These are phyloP conservation scores for Prochilodus magdalenae DNA, from an alignment of 2,113 vertebrate species.

Conservation along the genomic window DNA sequence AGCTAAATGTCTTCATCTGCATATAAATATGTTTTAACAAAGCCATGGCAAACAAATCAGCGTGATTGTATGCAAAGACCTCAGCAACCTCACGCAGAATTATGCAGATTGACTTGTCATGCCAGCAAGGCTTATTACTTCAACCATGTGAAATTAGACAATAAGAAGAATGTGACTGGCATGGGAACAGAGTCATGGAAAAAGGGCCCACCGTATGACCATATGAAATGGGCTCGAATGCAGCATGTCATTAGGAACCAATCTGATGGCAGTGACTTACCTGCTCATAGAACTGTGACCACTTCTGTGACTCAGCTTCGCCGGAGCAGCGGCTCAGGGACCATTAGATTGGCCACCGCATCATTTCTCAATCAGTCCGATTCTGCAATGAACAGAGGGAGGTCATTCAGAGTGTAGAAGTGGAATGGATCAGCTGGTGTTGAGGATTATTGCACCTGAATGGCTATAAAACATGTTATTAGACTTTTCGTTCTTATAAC, in stretches of 20 bases:
- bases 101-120: slow-evolving; percentile 41
- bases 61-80: slow-evolving; percentile 6
- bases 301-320: neutral
- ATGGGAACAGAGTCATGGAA: neutral
- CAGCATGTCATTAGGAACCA: neutral
- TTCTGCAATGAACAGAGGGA: slow-evolving; percentile 64
- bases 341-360: slow-evolving; percentile 53
- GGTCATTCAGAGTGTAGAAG: slow-evolving; percentile 62
- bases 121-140: slow-evolving; percentile 23
- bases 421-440: slow-evolving; percentile 40
- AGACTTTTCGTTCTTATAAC: neutral
- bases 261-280: slow-evolving; percentile 10
- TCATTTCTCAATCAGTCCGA: slow-evolving; percentile 65
- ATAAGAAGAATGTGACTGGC: slow-evolving; percentile 5
- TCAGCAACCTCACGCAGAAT: neutral
- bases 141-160: slow-evolving; percentile 27
- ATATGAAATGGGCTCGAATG: neutral
- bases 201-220: neutral
- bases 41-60: slow-evolving; percentile 22
- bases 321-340: slow-evolving; percentile 6
- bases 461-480: neutral
- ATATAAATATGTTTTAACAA: slow-evolving; percentile 41
- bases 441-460: slow-evolving; percentile 38
- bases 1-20: slow-evolving; percentile 60
- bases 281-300: neutral